Percentiles rank a stretch among this genome's conserved stretches.
Evolutionary conservation across 37 sponge, comb jelly and placozoan species (phyloP).

Genomic region (Axinella damicornis): DNA sequence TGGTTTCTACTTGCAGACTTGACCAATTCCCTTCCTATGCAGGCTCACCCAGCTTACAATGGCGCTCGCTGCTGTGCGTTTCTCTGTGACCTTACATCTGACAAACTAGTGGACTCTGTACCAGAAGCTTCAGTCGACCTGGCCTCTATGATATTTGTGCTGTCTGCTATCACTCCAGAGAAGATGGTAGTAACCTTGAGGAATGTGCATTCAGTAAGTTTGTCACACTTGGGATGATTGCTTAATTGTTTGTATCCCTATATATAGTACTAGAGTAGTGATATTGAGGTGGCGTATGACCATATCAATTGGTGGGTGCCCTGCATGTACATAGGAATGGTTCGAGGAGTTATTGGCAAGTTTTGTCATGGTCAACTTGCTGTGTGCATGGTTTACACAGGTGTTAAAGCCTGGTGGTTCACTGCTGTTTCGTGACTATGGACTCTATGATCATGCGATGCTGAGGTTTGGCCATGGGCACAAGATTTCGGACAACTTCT

Average conservation of each 20-base stretch:
- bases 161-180: conserved; percentile 93
- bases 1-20: background rate
- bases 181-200: conserved; percentile 74
- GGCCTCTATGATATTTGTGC: conserved; percentile 90
- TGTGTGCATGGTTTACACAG: conserved; percentile 21
- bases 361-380: too few species aligned
- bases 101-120: conserved; percentile 40
- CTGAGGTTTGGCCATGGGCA: conserved; percentile 92
- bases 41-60: conserved; percentile 71
- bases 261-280: too few species aligned
- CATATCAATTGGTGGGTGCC: too few species aligned
- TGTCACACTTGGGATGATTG: too few species aligned
- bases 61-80: conserved; percentile 72
- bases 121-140: conserved; percentile 71
- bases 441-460: conserved; percentile 98
- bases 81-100: conserved; percentile 90
- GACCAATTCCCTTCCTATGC: background rate
- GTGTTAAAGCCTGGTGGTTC: conserved; percentile 87
- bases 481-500: conserved; percentile 93
- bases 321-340: too few species aligned
- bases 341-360: too few species aligned
- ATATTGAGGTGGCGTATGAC: too few species aligned
- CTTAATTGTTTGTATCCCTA: too few species aligned
- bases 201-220: conserved; percentile 74
- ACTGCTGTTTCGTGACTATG: conserved; percentile 94